Percentiles rank a stretch among this genome's conserved stretches.
Conservation (phyloP, 2,797 vertebrate genomes). For the Percopsis omiscomaycus region DNA sequence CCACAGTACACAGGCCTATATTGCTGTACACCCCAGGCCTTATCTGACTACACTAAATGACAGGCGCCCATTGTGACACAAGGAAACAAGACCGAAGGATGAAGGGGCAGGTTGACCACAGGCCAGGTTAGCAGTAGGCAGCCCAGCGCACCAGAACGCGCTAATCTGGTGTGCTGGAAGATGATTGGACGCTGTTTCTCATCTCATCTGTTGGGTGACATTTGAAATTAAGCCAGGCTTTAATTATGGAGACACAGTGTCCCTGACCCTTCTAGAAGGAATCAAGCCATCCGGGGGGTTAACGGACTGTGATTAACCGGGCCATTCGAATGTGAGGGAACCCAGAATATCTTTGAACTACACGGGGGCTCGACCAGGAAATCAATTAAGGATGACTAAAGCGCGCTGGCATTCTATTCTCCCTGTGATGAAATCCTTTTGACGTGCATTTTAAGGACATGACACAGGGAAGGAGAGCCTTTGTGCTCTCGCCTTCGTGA, state of each 20-base stretch:
- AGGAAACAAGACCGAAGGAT: conserved; percentile 63
- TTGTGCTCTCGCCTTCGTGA: conserved; percentile 7
- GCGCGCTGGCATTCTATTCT: conserved; percentile 18
- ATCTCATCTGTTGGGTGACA: conserved; percentile 49
- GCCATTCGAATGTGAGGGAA: not conserved
- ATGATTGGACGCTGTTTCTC: conserved; percentile 46
- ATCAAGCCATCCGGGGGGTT: conserved; percentile 10
- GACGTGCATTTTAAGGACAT: conserved; percentile 23
- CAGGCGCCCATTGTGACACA: conserved; percentile 65
- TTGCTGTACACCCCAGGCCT: conserved; percentile 10
- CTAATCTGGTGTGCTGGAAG: conserved; percentile 20
- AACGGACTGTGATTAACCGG: conserved; percentile 8
- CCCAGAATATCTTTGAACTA: conserved; percentile 9
- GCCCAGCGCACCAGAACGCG: conserved; percentile 39
- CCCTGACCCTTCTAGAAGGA: conserved; percentile 15
- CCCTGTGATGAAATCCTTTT: conserved; percentile 42
- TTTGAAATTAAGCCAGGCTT: conserved; percentile 8
- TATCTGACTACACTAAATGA: conserved; percentile 41
- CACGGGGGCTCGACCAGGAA: conserved; percentile 19
- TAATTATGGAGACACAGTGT: conserved; percentile 1
- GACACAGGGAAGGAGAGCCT: not conserved
- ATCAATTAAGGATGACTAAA: conserved; percentile 48
- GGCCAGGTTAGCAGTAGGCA: conserved; percentile 41
- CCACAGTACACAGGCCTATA: not conserved
- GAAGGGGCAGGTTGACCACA: conserved; percentile 37